These are phyloP conservation scores for Malaclemys terrapin DNA, from an alignment of 2,113 vertebrate genomes.

Conservation along the genomic window DNA sequence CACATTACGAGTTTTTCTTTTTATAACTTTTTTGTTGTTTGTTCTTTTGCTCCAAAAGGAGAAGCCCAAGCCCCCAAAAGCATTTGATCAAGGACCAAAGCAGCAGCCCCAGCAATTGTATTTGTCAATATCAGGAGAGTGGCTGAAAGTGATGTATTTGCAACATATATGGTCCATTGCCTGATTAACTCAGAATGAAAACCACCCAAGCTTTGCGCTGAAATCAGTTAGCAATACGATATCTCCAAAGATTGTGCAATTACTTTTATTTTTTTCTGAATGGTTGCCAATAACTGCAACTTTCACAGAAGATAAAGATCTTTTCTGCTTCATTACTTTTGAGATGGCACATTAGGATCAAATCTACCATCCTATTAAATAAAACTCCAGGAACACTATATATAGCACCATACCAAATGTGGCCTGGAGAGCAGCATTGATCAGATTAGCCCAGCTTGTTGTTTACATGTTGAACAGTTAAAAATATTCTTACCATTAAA, in stretches of 20 bases:
- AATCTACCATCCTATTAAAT: conserved; percentile 80
- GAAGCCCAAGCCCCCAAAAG: not conserved
- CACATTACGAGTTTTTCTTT: conserved; percentile 6
- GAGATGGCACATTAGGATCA: conserved; percentile 80
- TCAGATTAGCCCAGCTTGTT: conserved; percentile 68
- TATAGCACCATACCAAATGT: conserved; percentile 75
- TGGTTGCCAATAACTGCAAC: conserved; percentile 79
- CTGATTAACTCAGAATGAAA: conserved; percentile 79
- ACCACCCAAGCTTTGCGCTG: conserved; percentile 67
- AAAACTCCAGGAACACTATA: conserved; percentile 76
- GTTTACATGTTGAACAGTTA: conserved; percentile 65
- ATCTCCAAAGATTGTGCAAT: conserved; percentile 76
- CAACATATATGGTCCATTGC: conserved; percentile 69
- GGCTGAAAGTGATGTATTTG: conserved; percentile 70
- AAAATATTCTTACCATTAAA: conserved; percentile 68
- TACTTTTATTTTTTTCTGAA: conserved; percentile 77
- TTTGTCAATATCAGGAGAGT: conserved; percentile 72
- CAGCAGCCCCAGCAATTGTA: conserved; percentile 53
- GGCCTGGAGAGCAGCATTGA: conserved; percentile 67
- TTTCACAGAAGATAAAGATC: conserved; percentile 81
- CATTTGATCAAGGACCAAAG: conserved; percentile 11
- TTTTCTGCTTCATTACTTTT: conserved; percentile 82
- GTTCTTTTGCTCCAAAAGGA: conserved; percentile 18
- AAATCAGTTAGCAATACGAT: conserved; percentile 77
- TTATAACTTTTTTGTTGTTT: not conserved